phyloP scores from a whole-genome alignment of 2,888 invertebrate genomes.

The Catonia carolina region DNA sequence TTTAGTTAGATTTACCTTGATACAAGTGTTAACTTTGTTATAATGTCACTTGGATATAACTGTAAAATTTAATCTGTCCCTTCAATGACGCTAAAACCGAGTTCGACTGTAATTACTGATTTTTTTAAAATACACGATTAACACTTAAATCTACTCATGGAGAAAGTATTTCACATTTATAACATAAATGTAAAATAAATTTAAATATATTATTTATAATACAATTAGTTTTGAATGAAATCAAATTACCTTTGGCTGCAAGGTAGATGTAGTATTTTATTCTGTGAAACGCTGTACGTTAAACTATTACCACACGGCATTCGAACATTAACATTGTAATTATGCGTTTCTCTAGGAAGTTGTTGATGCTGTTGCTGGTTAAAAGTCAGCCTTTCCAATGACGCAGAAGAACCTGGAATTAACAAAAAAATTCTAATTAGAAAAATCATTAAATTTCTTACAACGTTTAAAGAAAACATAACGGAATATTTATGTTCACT shows the following conservation, averaged over 20 bases:
- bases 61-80: too few species aligned
- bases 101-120: too few species aligned
- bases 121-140: too few species aligned
- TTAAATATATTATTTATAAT: not conserved
- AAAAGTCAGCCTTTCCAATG: conserved; percentile 15
- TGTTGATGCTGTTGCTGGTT: not conserved
- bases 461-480: too few species aligned
- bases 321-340: conserved; percentile 43
- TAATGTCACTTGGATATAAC: too few species aligned
- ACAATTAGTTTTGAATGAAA: too few species aligned
- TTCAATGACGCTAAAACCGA: too few species aligned
- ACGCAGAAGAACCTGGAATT: conserved; percentile 10
- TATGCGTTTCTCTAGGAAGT: conserved; percentile 33
- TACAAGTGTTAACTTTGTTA: too few species aligned
- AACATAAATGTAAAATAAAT: not conserved
- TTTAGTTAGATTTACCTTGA: too few species aligned
- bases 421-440: not conserved
- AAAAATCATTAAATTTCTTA: too few species aligned
- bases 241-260: conserved; percentile 33
- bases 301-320: conserved; percentile 81
- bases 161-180: not conserved
- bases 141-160: too few species aligned
- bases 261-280: conserved; percentile 78
- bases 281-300: conserved; percentile 84
- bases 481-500: too few species aligned